Evolutionary conservation across 2,888 invertebrate species (phyloP), one percentile per base, ranked within the genome.

Genomic region (Andrena hattorfiana): DNA sequence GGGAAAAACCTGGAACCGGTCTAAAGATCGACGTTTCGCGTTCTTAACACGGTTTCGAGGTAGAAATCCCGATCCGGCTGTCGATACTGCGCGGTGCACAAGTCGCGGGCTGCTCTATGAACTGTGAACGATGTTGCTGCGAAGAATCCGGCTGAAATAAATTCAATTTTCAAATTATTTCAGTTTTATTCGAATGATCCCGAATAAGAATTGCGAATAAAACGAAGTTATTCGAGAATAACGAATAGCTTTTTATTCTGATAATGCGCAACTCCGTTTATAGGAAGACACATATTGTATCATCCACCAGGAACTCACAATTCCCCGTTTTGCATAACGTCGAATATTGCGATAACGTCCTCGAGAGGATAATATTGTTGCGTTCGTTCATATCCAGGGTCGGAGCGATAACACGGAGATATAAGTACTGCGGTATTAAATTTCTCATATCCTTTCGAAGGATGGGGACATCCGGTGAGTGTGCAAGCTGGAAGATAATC

Each of bases 241-340:
- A 42, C 42, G 42, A 42, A 13, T 42, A 42, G 13, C 3, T 42
- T 13, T 13, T 42, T 13, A 42, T 13, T 42, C 3, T 10, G 20
- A 8, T 51, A 60, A 49, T 35, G 23, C 26, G 16, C 8, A 59
- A 26, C 13, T 20, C 32, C 23, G 48, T 66, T 54, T 26, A 49
- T 73, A 23, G 56, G 54, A 51, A 64, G 56, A 48, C 69, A 72
- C 81, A 13, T 42, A 28, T 72, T 78, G 51, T 32, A 60, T 69
- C 60, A 70, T 75, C 81, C 62, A 83, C 72, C 62, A 75, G 75
- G 69, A 69, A 75, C 63, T 32, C 20, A 23, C 49, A 26, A 72
- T 81, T 73, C 76, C 70, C 70, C 81, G 64, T 77, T 62, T 66
- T 35, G 56, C 54, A 42, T 56, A 32, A 56, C 74, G 59, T 48